These are phyloP conservation scores for Ursus arctos DNA, from an alignment of 2,113 vertebrate species.

Conservation along the genomic window DNA sequence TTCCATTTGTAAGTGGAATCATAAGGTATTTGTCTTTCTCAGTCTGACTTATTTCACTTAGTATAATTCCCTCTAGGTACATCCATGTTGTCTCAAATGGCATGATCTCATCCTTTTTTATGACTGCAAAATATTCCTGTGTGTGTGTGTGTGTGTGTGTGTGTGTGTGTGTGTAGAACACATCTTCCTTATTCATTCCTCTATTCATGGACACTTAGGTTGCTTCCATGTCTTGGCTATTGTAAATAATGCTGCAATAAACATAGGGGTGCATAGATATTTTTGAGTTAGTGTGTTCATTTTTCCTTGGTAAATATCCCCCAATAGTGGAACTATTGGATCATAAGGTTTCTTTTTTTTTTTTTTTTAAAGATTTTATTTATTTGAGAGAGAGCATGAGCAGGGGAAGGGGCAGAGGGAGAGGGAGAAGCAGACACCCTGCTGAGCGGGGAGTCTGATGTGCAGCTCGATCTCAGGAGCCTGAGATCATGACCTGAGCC, in stretches of 20 bases:
- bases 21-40: not conserved
- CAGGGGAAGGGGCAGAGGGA: not conserved
- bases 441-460: not conserved
- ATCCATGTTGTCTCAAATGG: not conserved
- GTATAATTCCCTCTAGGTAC: not conserved
- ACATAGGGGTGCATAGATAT: not conserved
- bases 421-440: not conserved
- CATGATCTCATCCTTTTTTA: not conserved
- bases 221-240: not conserved
- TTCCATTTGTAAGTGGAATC: not conserved
- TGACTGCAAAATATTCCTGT: not conserved
- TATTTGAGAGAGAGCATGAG: not conserved
- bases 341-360: not conserved
- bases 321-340: not conserved
- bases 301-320: not conserved
- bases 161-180: not conserved
- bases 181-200: not conserved
- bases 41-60: not conserved
- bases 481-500: not conserved
- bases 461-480: not conserved
- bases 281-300: not conserved
- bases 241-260: not conserved
- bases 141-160: no score
- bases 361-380: not conserved
- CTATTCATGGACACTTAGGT: not conserved